These are phyloP conservation scores for Phrynocephalus guinanensis DNA, from an alignment of 2,797 vertebrate species.

Conservation along the genomic window DNA sequence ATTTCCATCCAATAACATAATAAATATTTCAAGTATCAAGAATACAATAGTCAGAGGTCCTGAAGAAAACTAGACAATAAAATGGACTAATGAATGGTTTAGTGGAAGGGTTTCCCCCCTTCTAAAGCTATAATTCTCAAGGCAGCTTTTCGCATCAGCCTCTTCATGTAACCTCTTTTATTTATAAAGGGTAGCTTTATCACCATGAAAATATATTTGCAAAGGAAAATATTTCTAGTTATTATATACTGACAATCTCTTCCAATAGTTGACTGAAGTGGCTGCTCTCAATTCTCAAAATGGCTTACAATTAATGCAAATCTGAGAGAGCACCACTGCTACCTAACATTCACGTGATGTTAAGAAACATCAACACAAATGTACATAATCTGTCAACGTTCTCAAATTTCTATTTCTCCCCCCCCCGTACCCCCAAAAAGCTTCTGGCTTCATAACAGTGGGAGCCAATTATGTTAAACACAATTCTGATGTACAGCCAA, in stretches of 20 bases:
- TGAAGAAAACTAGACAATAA: background rate
- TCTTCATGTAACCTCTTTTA: background rate
- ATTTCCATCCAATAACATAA: background rate
- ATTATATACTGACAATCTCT: background rate
- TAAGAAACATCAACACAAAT: background rate
- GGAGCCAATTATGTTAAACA: background rate
- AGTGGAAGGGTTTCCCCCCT: background rate
- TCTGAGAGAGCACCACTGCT: background rate
- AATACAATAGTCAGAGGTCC: background rate
- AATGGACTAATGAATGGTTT: background rate
- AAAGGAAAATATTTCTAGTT: background rate
- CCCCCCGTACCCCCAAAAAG: background rate
- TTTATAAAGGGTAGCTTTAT: background rate
- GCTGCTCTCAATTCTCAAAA: constrained; percentile 18
- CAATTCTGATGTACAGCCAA: background rate
- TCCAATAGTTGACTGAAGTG: background rate
- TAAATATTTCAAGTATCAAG: background rate
- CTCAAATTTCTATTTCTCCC: background rate
- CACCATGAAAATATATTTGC: background rate
- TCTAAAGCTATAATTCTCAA: background rate
- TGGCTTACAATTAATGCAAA: background rate
- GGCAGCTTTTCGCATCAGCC: background rate
- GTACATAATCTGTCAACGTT: background rate
- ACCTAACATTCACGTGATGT: background rate
- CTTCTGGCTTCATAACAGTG: background rate